Evolutionary conservation across 2,888 invertebrate species (phyloP).

Genomic region (Orgyia antiqua): DNA sequence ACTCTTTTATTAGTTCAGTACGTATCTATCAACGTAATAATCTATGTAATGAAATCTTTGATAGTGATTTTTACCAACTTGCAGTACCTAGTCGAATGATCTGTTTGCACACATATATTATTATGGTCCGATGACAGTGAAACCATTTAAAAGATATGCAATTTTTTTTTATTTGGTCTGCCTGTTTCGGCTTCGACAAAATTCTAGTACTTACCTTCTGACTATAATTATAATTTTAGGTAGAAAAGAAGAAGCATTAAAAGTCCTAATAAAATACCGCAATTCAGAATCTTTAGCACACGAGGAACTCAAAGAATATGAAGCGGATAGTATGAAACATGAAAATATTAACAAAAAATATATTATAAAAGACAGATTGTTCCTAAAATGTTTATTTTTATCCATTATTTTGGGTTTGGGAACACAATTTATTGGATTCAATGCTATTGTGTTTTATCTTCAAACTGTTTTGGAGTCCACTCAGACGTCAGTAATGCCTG

Average conservation of each 20-base stretch:
- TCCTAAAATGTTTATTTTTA: constrained; percentile 14
- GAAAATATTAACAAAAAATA: constrained; percentile 17
- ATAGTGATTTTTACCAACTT: too few species aligned
- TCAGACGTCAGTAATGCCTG: constrained; percentile 32
- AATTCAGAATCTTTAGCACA: constrained; percentile 39
- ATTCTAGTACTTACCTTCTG: too few species aligned
- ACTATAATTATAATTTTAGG: too few species aligned
- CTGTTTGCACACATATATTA: too few species aligned
- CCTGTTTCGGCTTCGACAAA: too few species aligned
- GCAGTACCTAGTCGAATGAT: too few species aligned
- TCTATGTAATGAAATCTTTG: too few species aligned
- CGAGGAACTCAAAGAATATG: constrained; percentile 48
- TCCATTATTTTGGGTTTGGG: constrained; percentile 13
- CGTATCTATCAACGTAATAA: too few species aligned
- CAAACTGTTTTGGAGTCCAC: constrained; percentile 33
- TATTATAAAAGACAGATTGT: constrained; percentile 16
- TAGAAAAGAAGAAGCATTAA: constrained; percentile 36
- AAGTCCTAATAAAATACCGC: constrained; percentile 40
- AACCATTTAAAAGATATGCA: too few species aligned
- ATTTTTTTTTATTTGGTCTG: too few species aligned
- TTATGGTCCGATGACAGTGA: too few species aligned
- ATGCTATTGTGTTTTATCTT: constrained; percentile 28
- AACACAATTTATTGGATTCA: constrained; percentile 40
- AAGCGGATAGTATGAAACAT: constrained; percentile 9
- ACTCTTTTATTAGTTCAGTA: too few species aligned